Evolutionary conservation across 2,113 vertebrate genomes (phyloP).

Genomic region (Danionella cerebrum): DNA sequence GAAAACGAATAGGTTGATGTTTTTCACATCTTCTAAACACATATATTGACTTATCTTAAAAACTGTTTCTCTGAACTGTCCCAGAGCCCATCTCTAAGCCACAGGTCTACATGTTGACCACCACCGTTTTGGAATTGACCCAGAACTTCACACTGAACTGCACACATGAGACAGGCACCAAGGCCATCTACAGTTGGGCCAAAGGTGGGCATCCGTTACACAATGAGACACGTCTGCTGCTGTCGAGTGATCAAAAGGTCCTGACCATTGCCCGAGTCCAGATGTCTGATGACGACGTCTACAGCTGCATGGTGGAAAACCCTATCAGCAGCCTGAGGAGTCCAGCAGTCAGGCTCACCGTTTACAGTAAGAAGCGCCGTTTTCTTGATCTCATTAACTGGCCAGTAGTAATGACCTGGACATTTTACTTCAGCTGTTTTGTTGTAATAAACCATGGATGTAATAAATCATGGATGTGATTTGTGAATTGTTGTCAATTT

Average conservation of each 20-base stretch:
- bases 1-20: too few relatives aligned
- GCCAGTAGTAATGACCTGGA: too few relatives aligned
- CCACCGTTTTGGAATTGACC: slow-evolving; percentile 83
- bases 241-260: slow-evolving; percentile 81
- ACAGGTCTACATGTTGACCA: slow-evolving; percentile 70
- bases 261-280: slow-evolving; percentile 83
- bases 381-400: too few relatives aligned
- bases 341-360: slow-evolving; percentile 76
- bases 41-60: neutral
- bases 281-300: slow-evolving; percentile 82
- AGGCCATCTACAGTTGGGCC: slow-evolving; percentile 83
- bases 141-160: slow-evolving; percentile 87
- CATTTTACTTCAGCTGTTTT: too few relatives aligned
- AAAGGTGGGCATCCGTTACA: slow-evolving; percentile 79
- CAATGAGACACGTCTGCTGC: slow-evolving; percentile 77
- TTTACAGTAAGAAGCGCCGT: slow-evolving; percentile 76
- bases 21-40: too few relatives aligned
- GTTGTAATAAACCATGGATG: too few relatives aligned
- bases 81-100: slow-evolving; percentile 84
- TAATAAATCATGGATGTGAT: too few relatives aligned
- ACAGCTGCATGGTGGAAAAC: slow-evolving; percentile 85
- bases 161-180: slow-evolving; percentile 84
- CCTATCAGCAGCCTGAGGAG: slow-evolving; percentile 80
- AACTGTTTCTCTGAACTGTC: neutral
- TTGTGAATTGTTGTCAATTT: too few relatives aligned